phyloP scores from a whole-genome alignment of 2,797 vertebrate genomes.

The Argentina silus region DNA sequence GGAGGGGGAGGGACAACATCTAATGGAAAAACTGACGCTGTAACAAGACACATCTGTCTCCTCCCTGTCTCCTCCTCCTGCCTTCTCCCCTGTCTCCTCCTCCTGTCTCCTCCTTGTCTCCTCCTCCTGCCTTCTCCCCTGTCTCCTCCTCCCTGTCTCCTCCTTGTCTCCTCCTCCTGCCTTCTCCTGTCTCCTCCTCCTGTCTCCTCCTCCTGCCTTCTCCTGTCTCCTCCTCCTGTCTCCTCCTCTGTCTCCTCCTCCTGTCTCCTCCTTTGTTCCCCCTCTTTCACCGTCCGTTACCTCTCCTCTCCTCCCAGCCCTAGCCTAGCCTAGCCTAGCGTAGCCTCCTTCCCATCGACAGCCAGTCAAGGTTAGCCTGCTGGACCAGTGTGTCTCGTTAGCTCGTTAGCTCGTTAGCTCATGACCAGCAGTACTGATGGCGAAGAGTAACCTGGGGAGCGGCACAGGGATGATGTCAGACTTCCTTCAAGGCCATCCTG shows the following conservation, averaged over 20 bases:
- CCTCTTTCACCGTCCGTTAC: too few relatives aligned
- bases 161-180: too few relatives aligned
- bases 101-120: background rate
- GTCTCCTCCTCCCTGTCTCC: too few relatives aligned
- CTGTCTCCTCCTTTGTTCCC: too few relatives aligned
- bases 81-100: background rate
- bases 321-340: too few relatives aligned
- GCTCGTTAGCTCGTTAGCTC: too few relatives aligned
- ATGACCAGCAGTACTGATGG: background rate
- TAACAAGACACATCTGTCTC: background rate
- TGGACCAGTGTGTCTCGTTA: background rate
- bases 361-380: background rate
- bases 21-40: background rate
- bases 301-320: too few relatives aligned
- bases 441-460: background rate
- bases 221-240: too few relatives aligned
- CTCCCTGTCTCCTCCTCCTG: background rate
- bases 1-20: background rate
- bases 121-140: too few relatives aligned
- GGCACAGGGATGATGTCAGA: conserved; percentile 11
- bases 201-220: too few relatives aligned
- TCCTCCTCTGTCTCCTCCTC: too few relatives aligned
- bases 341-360: background rate
- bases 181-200: too few relatives aligned
- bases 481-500: conserved; percentile 12